A percentile compares a stretch with the other conserved stretches of the same genome.
These are phyloP conservation scores for Embiotoca jacksoni DNA, from an alignment of 2,113 vertebrate genomes.

Conservation along the genomic window DNA sequence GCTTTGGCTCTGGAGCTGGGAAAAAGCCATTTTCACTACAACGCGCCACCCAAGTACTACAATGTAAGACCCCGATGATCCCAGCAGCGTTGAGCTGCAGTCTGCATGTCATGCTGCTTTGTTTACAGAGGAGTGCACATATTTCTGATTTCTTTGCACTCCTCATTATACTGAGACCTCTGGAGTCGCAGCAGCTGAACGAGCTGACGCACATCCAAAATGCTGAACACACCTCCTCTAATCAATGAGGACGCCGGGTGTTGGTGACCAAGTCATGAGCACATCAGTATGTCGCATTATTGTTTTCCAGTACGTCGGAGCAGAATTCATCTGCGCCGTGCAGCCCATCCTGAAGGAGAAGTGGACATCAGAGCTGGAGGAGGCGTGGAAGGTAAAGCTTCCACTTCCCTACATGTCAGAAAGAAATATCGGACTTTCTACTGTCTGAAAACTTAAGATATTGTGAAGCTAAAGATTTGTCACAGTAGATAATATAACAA, in stretches of 20 bases:
- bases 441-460: no score
- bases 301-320: constrained; percentile 83
- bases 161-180: constrained; percentile 10
- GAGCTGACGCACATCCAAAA: not conserved
- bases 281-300: constrained; percentile 2
- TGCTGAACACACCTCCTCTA: constrained; percentile 7
- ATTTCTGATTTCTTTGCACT: not conserved
- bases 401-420: no score
- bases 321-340: constrained; percentile 85
- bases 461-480: no score
- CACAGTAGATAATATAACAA: no score
- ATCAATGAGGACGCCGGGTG: not conserved
- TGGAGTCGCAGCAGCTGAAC: constrained; percentile 27
- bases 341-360: constrained; percentile 84
- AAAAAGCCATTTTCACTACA: constrained; percentile 86
- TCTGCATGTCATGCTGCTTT: constrained; percentile 22
- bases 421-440: not conserved
- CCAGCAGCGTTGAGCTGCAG: not conserved
- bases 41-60: constrained; percentile 85
- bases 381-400: constrained; percentile 83
- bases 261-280: not conserved
- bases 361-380: constrained; percentile 84
- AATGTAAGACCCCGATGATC: constrained; percentile 72
- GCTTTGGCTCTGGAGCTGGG: constrained; percentile 84
- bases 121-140: not conserved